A percentile compares a stretch with the other conserved stretches of the same genome.
Evolutionary conservation across 2,888 invertebrate species (phyloP).

Genomic region (Cataglyphis cursor): DNA sequence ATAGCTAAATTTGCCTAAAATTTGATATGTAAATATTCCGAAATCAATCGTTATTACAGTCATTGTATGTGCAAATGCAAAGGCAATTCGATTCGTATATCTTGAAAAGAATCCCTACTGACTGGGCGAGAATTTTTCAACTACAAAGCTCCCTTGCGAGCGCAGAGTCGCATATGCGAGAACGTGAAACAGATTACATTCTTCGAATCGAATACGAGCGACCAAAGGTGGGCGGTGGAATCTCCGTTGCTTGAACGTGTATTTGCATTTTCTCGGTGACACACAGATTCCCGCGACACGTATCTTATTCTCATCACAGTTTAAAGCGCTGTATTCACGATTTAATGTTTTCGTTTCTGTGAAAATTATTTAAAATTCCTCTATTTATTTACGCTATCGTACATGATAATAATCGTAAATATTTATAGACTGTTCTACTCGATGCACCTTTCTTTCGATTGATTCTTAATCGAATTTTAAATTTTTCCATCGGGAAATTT

Average conservation of each 20-base stretch:
- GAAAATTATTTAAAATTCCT: neutral
- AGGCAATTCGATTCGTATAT: slow-evolving; percentile 43
- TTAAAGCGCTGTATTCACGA: slow-evolving; percentile 1
- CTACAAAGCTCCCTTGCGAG: slow-evolving; percentile 43
- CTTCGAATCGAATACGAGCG: slow-evolving; percentile 50
- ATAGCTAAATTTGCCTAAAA: neutral
- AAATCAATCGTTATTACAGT: slow-evolving; percentile 18
- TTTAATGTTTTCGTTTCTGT: neutral
- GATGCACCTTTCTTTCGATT: neutral
- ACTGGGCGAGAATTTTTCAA: slow-evolving; percentile 47
- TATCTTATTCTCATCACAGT: slow-evolving; percentile 50
- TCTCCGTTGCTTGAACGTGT: slow-evolving; percentile 51
- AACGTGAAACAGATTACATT: slow-evolving; percentile 60
- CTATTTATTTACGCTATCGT: neutral
- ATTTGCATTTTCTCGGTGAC: slow-evolving; percentile 53
- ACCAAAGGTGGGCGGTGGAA: slow-evolving; percentile 53
- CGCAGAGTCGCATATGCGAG: slow-evolving; percentile 48
- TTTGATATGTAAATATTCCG: slow-evolving; percentile 6
- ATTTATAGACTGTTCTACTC: neutral
- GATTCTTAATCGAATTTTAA: neutral
- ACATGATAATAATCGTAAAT: neutral
- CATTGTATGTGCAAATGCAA: slow-evolving; percentile 32
- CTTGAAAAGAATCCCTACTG: slow-evolving; percentile 29
- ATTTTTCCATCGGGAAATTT: neutral
- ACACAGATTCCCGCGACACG: slow-evolving; percentile 39